Evolutionary conservation across 2,888 invertebrate species (phyloP), one percentile per base, ranked within the genome.

Genomic region (Trisateles emortualis): DNA sequence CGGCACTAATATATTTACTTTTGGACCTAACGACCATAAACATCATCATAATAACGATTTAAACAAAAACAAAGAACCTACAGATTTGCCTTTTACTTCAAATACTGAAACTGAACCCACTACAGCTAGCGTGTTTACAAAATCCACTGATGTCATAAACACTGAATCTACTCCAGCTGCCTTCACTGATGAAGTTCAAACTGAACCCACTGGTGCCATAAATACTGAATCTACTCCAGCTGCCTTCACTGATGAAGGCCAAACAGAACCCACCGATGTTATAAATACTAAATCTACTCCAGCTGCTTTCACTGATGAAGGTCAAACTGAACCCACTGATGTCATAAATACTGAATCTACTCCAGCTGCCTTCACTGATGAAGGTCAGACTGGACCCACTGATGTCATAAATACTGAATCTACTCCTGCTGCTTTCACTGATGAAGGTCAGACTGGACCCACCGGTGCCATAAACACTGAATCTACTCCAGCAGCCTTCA

Each of bases 1-100:
- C 1, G 50, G 42, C 42, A 68, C 54, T 0, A 72, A 72, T 10
- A 58, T 74, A 17, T 69, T 62, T 45, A 49, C 40, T 13, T 64
- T 73, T 29, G 64, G 40, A 17, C 41, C 55, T 17, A 38, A 56
- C 3, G 35, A 47, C 9, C 24, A 40, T 36, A 51, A 52, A 22
- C 9, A 11, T 13, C 13, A 33, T 30, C 16, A 19, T 32, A n/a
- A n/a, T n/a, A n/a, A n/a, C n/a, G n/a, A n/a, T n/a, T n/a, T n/a
- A n/a, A n/a, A n/a, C n/a, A n/a, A n/a, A n/a, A n/a, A n/a, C n/a
- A n/a, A n/a, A n/a, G n/a, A n/a, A n/a, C n/a, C n/a, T n/a, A n/a
- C n/a, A n/a, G n/a, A n/a, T n/a, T n/a, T n/a, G n/a, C n/a, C n/a
- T n/a, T n/a, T n/a, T n/a, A n/a, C n/a, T n/a, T n/a, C n/a, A n/a